Evolutionary conservation across 2,113 vertebrate species (phyloP).

Genomic region (Polypterus senegalus): DNA sequence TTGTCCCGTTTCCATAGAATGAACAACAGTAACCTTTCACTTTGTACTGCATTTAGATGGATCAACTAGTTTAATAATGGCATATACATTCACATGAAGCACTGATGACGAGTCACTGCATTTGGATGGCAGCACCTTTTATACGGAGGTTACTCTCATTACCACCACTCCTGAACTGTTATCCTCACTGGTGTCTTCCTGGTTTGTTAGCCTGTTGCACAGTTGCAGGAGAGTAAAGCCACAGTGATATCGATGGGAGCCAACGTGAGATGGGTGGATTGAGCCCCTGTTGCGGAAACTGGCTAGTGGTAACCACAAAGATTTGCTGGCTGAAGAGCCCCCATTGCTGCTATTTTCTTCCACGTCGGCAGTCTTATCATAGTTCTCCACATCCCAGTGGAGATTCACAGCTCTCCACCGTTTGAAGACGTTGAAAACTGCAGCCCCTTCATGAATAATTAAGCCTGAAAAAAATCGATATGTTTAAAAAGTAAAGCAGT

Average conservation of each 20-base stretch:
- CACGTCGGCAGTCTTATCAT: conserved; percentile 77
- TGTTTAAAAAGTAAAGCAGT: background rate
- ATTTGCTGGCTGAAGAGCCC: conserved; percentile 58
- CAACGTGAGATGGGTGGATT: conserved; percentile 62
- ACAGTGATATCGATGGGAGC: conserved; percentile 61
- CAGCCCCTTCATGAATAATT: conserved; percentile 85
- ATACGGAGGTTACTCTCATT: conserved; percentile 86
- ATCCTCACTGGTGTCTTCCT: conserved; percentile 53
- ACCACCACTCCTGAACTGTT: conserved; percentile 72
- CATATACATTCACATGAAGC: background rate
- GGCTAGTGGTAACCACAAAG: conserved; percentile 73
- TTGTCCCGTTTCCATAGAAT: too few species aligned
- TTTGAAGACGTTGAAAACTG: conserved; percentile 83
- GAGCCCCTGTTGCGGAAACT: conserved; percentile 60
- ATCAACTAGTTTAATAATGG: too few species aligned
- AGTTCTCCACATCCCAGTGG: conserved; percentile 85
- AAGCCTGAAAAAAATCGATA: conserved; percentile 45
- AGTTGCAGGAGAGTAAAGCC: conserved; percentile 61
- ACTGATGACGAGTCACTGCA: background rate
- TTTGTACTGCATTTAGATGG: background rate
- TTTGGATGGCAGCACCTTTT: conserved; percentile 19
- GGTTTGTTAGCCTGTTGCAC: conserved; percentile 54
- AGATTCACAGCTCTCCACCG: conserved; percentile 89
- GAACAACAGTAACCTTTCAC: background rate
- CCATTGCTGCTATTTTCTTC: conserved; percentile 60